phyloP scores from a whole-genome alignment of 2,888 invertebrate species.

The Macropis europaea region DNA sequence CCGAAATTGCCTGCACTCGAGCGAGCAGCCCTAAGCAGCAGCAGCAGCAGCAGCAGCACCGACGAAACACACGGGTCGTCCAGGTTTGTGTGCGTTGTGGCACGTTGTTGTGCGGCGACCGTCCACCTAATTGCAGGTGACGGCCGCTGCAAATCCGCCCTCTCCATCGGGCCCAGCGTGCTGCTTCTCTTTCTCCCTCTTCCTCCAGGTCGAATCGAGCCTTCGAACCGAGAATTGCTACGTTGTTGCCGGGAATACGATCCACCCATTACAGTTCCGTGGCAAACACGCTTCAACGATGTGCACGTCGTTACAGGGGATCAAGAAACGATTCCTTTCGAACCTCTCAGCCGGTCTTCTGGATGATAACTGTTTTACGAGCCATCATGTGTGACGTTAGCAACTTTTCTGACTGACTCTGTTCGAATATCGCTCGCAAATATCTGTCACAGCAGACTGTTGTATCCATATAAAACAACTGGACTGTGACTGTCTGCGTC shows the following conservation, averaged over 20 bases:
- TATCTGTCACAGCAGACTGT: no score
- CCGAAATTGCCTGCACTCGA: constrained; percentile 62
- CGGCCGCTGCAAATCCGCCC: constrained; percentile 54
- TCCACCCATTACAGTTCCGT: constrained; percentile 32
- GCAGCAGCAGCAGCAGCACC: not conserved
- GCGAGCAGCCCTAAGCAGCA: constrained; percentile 55
- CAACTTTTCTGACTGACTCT: no score
- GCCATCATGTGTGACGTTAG: no score
- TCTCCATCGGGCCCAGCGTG: constrained; percentile 32
- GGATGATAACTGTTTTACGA: no score
- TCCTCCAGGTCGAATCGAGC: constrained; percentile 3
- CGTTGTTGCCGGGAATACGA: constrained; percentile 43
- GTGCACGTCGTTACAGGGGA: constrained; percentile 10
- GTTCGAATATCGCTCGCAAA: no score
- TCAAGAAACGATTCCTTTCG: not conserved
- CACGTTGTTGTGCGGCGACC: constrained; percentile 47
- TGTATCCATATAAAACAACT: no score
- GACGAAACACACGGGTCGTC: constrained; percentile 30
- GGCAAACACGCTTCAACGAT: constrained; percentile 29
- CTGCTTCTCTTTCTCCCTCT: constrained; percentile 3
- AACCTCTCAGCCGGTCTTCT: no score
- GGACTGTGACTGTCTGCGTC: no score
- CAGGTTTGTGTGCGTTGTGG: constrained; percentile 20
- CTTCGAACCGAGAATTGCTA: constrained; percentile 36
- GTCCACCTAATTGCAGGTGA: constrained; percentile 64